Evolutionary conservation across 2,888 invertebrate genomes (phyloP).

Genomic region (Hypomecis punctinalis): DNA sequence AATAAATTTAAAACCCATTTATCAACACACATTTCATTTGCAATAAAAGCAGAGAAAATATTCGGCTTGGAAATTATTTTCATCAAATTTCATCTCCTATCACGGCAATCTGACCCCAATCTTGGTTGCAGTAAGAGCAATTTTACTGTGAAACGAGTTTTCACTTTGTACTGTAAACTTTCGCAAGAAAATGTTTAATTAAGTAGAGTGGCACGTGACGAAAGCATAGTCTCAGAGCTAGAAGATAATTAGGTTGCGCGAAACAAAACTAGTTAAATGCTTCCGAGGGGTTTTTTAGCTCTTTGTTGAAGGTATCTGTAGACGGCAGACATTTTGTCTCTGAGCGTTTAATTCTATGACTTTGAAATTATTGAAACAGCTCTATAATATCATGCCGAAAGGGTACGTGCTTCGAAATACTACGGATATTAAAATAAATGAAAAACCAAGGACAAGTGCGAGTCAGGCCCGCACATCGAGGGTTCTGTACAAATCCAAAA

Average conservation of each 20-base stretch:
- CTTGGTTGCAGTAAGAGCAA: neutral
- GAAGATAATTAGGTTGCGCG: conserved; percentile 59
- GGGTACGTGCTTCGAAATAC: no score
- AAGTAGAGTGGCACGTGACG: conserved; percentile 69
- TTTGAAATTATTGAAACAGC: neutral
- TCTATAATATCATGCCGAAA: no score
- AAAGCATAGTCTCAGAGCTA: conserved; percentile 56
- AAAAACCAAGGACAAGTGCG: no score
- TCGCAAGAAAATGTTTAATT: conserved; percentile 69
- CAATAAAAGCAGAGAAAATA: conserved; percentile 24
- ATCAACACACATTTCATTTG: conserved; percentile 6
- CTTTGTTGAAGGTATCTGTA: neutral
- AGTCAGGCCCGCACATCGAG: no score
- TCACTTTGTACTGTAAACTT: conserved; percentile 42
- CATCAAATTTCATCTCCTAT: conserved; percentile 7
- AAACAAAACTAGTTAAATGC: conserved; percentile 52
- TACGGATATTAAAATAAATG: no score
- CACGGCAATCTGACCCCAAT: neutral
- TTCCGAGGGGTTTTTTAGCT: conserved; percentile 36
- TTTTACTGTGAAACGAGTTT: conserved; percentile 14
- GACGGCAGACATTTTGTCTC: neutral
- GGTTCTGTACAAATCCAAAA: no score
- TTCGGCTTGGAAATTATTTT: conserved; percentile 16
- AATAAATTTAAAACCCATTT: conserved; percentile 13
- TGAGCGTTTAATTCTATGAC: neutral